Base-by-base conservation (phyloP, 2,888 invertebrate genomes). In the Dugesia japonica region DNA sequence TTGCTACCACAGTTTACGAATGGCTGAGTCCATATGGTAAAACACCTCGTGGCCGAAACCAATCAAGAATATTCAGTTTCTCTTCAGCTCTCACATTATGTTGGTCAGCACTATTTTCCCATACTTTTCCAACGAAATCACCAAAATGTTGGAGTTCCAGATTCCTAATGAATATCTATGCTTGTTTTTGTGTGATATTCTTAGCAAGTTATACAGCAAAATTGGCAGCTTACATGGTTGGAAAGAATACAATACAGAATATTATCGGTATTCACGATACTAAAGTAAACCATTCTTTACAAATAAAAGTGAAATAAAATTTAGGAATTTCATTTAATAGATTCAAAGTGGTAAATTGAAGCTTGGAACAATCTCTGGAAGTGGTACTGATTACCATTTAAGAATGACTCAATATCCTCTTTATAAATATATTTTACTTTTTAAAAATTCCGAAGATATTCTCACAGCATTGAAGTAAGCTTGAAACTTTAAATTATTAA, bases 11-110 rank as follows among this genome's bases (percentile, higher is more conserved):
- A 28, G 42, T 78, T 71, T 78, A 78, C 42, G 78, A 78, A 74
- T 78, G 78, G 78, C 74, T 74, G 38, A 77, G 77, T 75, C 78
- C 78, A 1, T 78, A 77, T 28, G 78, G 78, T 27, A 27, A 76
- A 31, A 78, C 78, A 27, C 78, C 78, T 0, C 73, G 78, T 38
- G 78, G 78, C 17, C 77, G 78, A 9, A 56, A 74, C 26, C 74
- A 77, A 27, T 26, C 17, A 17, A 73, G 42, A 42, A 77, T 78
- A 4, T 78, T 78, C 71, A 78, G 78, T 74, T 77, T 78, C 26
- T 73, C 78, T 20, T 77, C 77, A 26, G 78, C 78, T 26, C 74
- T 78, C 27, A 78, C 77, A 15, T 26, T 78, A 13, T 74, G 74
- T 42, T 78, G 78, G 78, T 78, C 78, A 26, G 74, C 78, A 20